Base-by-base conservation (phyloP, 35 echinoderm and acorn worm species). In the Chiridota heheva region DNA sequence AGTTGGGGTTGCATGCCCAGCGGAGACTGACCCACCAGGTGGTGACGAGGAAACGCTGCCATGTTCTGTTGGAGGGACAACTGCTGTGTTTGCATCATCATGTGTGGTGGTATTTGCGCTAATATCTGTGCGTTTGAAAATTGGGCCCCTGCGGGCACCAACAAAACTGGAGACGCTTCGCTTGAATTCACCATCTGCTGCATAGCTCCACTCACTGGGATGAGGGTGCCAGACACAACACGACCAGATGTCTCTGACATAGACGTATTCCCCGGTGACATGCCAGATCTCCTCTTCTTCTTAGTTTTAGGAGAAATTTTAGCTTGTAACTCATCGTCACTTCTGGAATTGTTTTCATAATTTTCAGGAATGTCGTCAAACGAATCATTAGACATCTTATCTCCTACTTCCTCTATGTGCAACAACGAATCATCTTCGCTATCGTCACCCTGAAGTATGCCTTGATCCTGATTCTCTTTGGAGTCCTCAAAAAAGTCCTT, bases 61-160 rank as follows among this genome's bases (percentile, higher is more conserved):
- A 78, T 78, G 17, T 78, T 78, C 55, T 78, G 75, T 17, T 58
- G 75, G 1, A 78, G 75, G 20, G 75, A 34, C 26, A 78, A 32
- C 51, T 78, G 75, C 46, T 78, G 75, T n/a, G 75, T 49, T 38
- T 78, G 75, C 75, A 78, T 78, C 5, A 78, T n/a, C 75, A 78
- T 78, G 24, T 59, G 75, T 2, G 75, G 42, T 0, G 75, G 75
- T 4, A 78, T 58, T 43, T 78, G 75, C 20, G 75, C 62, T 4
- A 78, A 5, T 47, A 74, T 74, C 44, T 78, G 58, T 60, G 51
- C 75, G 27, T 78, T 78, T 4, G 32, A 43, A 25, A 78, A 61
- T 34, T 78, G 75, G 8, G 75, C 75, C 2, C 10, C 48, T 40
- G 75, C 53, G 24, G 75, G 75, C 3, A 78, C 75, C 31, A 78